A percentile compares a stretch with the other conserved stretches of the same genome.
Evolutionary conservation across 1,140 invertebrate genomes (phyloP).

Genomic region (Bombus vancouverensis): DNA sequence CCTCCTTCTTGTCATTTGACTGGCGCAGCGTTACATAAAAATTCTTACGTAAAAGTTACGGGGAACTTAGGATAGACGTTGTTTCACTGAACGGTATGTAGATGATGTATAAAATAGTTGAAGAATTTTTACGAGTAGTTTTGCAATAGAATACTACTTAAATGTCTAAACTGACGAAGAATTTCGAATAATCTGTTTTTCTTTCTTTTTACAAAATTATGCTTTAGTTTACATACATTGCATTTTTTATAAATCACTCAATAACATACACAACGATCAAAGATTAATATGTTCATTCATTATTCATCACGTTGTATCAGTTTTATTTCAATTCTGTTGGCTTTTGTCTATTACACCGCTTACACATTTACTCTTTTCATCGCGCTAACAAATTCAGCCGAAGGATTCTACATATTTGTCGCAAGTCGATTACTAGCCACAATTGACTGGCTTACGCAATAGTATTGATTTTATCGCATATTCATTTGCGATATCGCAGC

Average conservation of each 20-base stretch:
- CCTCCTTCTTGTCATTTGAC: not conserved
- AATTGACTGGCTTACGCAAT: no score
- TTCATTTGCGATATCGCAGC: not conserved
- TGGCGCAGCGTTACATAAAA: not conserved
- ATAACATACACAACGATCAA: not conserved
- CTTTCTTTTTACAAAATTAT: not conserved
- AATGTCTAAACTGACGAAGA: not conserved
- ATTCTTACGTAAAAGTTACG: conserved; percentile 7
- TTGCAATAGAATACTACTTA: not conserved
- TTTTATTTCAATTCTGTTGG: not conserved
- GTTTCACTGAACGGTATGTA: not conserved
- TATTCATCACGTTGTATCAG: not conserved
- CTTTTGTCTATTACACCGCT: not conserved
- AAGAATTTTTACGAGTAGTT: not conserved
- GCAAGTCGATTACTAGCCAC: no score
- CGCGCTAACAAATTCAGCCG: not conserved
- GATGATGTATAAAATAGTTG: not conserved
- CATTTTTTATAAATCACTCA: not conserved
- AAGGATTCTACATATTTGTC: not conserved
- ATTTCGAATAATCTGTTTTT: not conserved
- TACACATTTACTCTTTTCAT: no score
- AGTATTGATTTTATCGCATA: conserved; percentile 2
- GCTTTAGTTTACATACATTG: not conserved
- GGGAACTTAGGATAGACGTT: not conserved
- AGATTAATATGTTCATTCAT: not conserved